phyloP scores from a whole-genome alignment of 2,113 vertebrate species.

The Pongo pygmaeus region DNA sequence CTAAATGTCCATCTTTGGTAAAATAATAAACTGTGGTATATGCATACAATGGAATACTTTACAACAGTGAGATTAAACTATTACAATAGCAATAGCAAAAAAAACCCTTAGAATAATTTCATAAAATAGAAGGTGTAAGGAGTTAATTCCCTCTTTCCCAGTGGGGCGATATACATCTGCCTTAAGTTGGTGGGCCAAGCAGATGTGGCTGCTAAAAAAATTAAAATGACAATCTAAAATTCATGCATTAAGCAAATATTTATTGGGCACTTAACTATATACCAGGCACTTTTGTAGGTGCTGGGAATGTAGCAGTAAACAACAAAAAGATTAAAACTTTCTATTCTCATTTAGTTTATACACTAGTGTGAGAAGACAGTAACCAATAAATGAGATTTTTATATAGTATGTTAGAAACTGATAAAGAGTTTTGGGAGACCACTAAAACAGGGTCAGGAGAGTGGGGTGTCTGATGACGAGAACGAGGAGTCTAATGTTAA shows the following conservation, averaged over 20 bases:
- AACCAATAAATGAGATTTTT: neutral
- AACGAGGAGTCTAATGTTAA: neutral
- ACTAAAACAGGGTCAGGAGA: neutral
- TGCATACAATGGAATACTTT: neutral
- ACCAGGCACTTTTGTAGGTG: neutral
- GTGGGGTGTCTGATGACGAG: neutral
- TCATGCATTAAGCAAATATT: neutral
- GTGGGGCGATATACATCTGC: neutral
- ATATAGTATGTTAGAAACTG: neutral
- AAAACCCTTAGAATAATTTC: neutral
- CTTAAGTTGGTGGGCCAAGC: neutral
- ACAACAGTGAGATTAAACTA: neutral
- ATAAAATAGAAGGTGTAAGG: neutral
- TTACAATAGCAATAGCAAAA: neutral
- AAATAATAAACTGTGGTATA: neutral
- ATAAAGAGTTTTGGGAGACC: neutral
- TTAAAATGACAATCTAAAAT: neutral
- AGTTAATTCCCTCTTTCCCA: neutral
- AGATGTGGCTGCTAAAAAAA: neutral
- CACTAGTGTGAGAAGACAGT: neutral
- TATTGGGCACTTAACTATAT: neutral
- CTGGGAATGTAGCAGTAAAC: neutral
- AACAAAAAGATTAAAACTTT: neutral
- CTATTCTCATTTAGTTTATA: neutral
- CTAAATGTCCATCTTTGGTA: neutral